These are phyloP conservation scores for Diabrotica undecimpunctata DNA, from an alignment of 1,140 invertebrate species.

Conservation along the genomic window DNA sequence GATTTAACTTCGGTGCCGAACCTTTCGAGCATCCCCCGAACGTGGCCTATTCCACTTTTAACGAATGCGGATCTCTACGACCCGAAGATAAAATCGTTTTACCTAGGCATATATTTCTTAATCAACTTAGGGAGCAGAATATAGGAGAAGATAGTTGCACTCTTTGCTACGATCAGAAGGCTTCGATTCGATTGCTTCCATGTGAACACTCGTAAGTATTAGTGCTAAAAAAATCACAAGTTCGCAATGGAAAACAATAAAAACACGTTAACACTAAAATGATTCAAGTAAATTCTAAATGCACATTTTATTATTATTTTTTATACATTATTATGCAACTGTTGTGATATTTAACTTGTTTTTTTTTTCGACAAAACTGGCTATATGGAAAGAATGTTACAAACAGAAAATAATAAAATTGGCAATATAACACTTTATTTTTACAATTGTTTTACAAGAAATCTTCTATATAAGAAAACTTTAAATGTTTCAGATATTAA, in stretches of 20 bases:
- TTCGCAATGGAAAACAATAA: neutral
- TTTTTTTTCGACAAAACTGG: too few species aligned
- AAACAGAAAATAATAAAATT: too few species aligned
- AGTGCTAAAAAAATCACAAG: neutral
- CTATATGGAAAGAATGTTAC: too few species aligned
- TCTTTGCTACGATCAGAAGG: slow-evolving; percentile 79
- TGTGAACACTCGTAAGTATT: slow-evolving; percentile 73
- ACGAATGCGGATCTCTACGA: slow-evolving; percentile 68
- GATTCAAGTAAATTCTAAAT: too few species aligned
- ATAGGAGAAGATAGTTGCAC: slow-evolving; percentile 84
- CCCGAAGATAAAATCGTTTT: slow-evolving; percentile 69
- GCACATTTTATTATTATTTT: too few species aligned
- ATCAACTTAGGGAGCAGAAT: slow-evolving; percentile 68
- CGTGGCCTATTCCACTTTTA: slow-evolving; percentile 64
- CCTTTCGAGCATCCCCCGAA: slow-evolving; percentile 72
- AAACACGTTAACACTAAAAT: too few species aligned
- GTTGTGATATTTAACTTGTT: too few species aligned
- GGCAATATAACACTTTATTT: too few species aligned
- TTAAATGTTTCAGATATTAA: too few species aligned
- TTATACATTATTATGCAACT: too few species aligned
- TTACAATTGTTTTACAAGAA: too few species aligned
- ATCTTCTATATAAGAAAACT: too few species aligned
- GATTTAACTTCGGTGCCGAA: slow-evolving; percentile 86
- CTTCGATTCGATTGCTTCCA: slow-evolving; percentile 70
- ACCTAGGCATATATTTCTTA: slow-evolving; percentile 71